A percentile compares a stretch with the other conserved stretches of the same genome.
Evolutionary conservation across 1,140 invertebrate species (phyloP).

Genomic region (Heliconius nattereri): DNA sequence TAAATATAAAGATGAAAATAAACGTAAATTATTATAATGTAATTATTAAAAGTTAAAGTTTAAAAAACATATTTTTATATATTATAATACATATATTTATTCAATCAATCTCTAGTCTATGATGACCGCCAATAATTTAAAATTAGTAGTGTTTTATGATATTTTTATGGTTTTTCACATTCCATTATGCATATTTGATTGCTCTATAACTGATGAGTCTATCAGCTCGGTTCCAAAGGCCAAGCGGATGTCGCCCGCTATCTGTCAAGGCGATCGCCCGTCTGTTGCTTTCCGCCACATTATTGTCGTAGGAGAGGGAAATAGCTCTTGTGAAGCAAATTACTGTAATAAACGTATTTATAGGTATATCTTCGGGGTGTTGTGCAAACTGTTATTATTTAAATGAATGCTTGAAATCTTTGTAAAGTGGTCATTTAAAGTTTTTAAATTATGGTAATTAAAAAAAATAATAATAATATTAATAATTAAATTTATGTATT

Average conservation of each 20-base stretch:
- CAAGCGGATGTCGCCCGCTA: conserved; percentile 39
- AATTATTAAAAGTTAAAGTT: no score
- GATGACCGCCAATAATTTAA: background rate
- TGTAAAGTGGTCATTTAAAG: background rate
- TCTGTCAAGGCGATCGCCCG: conserved; percentile 43
- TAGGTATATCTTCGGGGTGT: background rate
- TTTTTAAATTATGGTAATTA: background rate
- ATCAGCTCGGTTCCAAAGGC: conserved; percentile 29
- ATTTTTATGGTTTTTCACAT: conserved; percentile 30
- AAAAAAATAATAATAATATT: no score
- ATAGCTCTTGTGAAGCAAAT: background rate
- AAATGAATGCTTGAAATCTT: background rate
- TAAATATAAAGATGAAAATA: no score
- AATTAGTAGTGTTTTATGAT: conserved; percentile 19
- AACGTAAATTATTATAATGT: no score
- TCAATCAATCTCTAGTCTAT: background rate
- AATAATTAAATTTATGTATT: no score
- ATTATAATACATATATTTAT: no score
- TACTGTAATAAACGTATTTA: background rate
- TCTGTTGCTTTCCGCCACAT: conserved; percentile 36
- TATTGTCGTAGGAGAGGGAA: conserved; percentile 20
- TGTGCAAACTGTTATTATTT: background rate
- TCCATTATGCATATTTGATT: conserved; percentile 42
- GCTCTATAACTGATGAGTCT: conserved; percentile 17
- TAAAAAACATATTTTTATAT: no score